Evolutionary conservation across 2,888 invertebrate genomes (phyloP).

Genomic region (Kuschelorhynchus macadamiae): DNA sequence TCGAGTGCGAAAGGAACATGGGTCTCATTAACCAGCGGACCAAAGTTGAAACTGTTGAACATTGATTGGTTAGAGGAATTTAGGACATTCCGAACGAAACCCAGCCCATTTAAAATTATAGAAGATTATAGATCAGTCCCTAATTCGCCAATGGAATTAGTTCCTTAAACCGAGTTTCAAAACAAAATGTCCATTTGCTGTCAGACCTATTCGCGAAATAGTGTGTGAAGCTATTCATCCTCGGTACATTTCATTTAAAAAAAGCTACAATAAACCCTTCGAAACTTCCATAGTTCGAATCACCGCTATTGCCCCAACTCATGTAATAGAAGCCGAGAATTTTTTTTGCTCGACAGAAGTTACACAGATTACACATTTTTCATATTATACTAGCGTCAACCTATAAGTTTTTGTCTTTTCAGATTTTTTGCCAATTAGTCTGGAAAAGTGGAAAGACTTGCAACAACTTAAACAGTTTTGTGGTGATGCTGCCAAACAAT

Average conservation of each 20-base stretch:
- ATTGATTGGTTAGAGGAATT: constrained; percentile 29
- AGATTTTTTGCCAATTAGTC: too few species aligned
- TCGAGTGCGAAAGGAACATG: constrained; percentile 32
- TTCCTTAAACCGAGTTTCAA: constrained; percentile 13
- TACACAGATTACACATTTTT: too few species aligned
- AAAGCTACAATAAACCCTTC: constrained; percentile 14
- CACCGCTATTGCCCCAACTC: not conserved
- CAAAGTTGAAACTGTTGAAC: constrained; percentile 16
- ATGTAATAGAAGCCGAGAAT: too few species aligned
- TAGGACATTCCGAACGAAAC: constrained; percentile 18
- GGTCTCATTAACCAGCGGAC: constrained; percentile 27
- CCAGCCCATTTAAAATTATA: constrained; percentile 20
- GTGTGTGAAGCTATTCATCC: constrained; percentile 16
- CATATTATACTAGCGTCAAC: too few species aligned
- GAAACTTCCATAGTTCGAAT: constrained; percentile 10
- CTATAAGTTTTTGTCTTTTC: too few species aligned
- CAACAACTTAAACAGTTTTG: too few species aligned
- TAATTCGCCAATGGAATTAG: constrained; percentile 28
- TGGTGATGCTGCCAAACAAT: too few species aligned
- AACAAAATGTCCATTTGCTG: constrained; percentile 28
- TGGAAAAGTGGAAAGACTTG: too few species aligned
- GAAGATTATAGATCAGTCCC: constrained; percentile 31
- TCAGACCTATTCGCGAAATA: constrained; percentile 26
- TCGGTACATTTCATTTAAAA: constrained; percentile 4
- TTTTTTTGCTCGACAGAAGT: too few species aligned